Percentiles rank a stretch among this genome's conserved stretches.
phyloP scores from a whole-genome alignment of 2,888 invertebrate genomes.

The Eutolmus rufibarbis region DNA sequence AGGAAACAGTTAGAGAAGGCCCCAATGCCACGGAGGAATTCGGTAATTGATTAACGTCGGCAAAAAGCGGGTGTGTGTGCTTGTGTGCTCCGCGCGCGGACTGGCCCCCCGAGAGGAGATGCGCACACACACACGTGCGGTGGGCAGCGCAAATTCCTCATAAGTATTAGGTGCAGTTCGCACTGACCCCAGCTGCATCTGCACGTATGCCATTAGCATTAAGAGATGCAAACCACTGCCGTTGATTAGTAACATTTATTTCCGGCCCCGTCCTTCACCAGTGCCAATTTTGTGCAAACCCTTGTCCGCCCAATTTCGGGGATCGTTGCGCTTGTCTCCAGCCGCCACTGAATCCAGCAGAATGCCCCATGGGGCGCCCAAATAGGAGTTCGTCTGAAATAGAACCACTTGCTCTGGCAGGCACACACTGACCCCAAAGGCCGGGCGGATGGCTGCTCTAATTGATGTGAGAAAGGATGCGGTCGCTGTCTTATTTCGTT shows the following conservation, averaged over 20 bases:
- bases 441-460: conserved; percentile 14
- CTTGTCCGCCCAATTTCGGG: background rate
- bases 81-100: background rate
- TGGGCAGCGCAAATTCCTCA: background rate
- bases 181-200: background rate
- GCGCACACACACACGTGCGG: background rate
- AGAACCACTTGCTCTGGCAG: background rate
- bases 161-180: background rate
- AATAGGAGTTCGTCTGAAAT: background rate
- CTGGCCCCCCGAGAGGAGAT: background rate
- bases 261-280: background rate
- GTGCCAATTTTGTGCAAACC: background rate
- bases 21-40: background rate
- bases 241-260: background rate
- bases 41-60: background rate
- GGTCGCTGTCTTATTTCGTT: conserved; percentile 22
- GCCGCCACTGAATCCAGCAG: background rate
- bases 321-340: background rate
- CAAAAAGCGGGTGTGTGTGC: background rate
- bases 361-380: background rate
- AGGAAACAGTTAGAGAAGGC: background rate
- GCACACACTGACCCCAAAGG: background rate
- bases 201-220: background rate
- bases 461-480: conserved; percentile 49
- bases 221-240: background rate